phyloP scores from a whole-genome alignment of 2,797 vertebrate species.

The Xenops minutus region DNA sequence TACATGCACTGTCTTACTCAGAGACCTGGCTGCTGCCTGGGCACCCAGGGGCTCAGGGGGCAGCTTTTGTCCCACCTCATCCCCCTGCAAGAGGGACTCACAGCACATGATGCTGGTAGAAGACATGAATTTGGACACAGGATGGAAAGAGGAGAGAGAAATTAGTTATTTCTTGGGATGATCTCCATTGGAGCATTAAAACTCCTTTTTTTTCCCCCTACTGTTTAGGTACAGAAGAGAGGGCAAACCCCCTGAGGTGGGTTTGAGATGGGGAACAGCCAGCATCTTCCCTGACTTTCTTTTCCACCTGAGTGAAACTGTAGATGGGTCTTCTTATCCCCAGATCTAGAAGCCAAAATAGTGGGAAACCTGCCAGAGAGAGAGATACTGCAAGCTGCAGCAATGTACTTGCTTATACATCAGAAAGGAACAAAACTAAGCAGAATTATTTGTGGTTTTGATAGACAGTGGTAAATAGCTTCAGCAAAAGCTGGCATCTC shows the following conservation, averaged over 20 bases:
- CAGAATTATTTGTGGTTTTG: neutral
- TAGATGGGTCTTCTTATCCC: neutral
- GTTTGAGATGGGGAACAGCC: neutral
- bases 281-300: neutral
- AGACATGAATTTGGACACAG: neutral
- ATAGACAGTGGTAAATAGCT: neutral
- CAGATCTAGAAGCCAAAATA: neutral
- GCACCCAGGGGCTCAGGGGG: neutral
- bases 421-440: neutral
- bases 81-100: rapidly evolving
- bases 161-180: neutral
- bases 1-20: rapidly evolving
- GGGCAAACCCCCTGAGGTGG: neutral
- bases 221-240: neutral
- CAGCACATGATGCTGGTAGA: neutral
- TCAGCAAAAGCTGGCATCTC: neutral
- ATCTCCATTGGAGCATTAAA: neutral
- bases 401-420: neutral
- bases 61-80: neutral
- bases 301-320: neutral
- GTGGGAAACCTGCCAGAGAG: neutral
- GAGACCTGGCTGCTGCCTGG: neutral
- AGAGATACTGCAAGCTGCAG: neutral
- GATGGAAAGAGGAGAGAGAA: neutral
- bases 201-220: rapidly evolving